Evolutionary conservation across 1,140 invertebrate species (phyloP), one percentile per base, ranked within the genome.

Genomic region (Liolophura sinensis): DNA sequence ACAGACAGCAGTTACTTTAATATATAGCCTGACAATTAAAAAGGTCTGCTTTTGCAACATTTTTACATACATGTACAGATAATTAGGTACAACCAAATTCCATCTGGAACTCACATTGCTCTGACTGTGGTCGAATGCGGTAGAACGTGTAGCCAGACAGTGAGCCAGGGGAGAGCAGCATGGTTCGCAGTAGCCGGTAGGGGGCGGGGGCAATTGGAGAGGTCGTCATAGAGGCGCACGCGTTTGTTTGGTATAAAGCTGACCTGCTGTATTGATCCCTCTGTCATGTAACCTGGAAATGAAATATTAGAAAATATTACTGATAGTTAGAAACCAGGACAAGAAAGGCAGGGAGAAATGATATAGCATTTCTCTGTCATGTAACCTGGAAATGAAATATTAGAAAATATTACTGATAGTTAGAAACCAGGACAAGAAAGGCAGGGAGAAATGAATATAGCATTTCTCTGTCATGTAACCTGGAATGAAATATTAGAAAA

Each of bases 111-210:
- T 31, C 65, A 73, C 72, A 50, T 65, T 77, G 70, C 18, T 72
- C 65, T 58, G 72, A 65, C 52, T 72, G 69, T 27, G 74, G 68
- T n/a, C 72, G 55, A 0, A 71, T 70, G 27, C 79, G 70, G 68
- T 79, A 81, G 70, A 85, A 85, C 4, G 78, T 78, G 71, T 81
- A 85, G 18, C 81, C 82, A 22, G 77, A 79, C 49, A 84, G 60
- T 61, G 75, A 74, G n/a, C 80, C 80, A 27, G 82, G 78, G 11
- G 78, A 77, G 60, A 78, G 72, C 47, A 84, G 65, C 83, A 83
- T 83, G 55, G 77, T 82, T 31, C 75, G 68, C 74, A 84, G 77
- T 14, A 85, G 75, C 62, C 80, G 74, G 68, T 85, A 85, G 0
- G 84, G 83, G 12, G 75, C 68, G 0, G 84, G n/a, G 84, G 60